A percentile compares a stretch with the other conserved stretches of the same genome.
These are phyloP conservation scores for Colletes latitarsis DNA, from an alignment of 1,140 invertebrate species.

Conservation along the genomic window DNA sequence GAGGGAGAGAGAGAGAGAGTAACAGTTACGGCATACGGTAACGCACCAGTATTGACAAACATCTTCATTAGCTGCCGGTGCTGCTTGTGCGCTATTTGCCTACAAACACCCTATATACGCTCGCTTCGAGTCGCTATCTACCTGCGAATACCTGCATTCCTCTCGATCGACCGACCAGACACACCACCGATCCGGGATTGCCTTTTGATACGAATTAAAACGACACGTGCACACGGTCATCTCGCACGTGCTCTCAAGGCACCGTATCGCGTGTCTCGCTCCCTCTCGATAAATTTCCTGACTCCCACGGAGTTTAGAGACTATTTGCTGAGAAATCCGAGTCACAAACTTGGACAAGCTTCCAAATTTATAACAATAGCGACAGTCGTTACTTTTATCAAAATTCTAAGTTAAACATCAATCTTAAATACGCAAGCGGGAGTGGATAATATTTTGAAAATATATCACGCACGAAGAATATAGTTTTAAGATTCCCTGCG, in stretches of 20 bases:
- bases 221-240: slow-evolving; percentile 55
- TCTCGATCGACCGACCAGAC: slow-evolving; percentile 48
- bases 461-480: too few relatives aligned
- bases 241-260: background rate
- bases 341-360: too few relatives aligned
- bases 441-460: too few relatives aligned
- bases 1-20: slow-evolving; percentile 41
- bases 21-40: slow-evolving; percentile 63
- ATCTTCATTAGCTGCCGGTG: slow-evolving; percentile 72
- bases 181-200: slow-evolving; percentile 62
- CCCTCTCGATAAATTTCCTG: too few relatives aligned
- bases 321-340: too few relatives aligned
- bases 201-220: slow-evolving; percentile 62
- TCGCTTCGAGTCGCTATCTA: slow-evolving; percentile 38
- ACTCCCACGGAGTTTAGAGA: too few relatives aligned
- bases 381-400: too few relatives aligned
- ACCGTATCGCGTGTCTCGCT: too few relatives aligned
- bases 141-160: slow-evolving; percentile 57
- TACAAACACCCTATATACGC: slow-evolving; percentile 61
- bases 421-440: too few relatives aligned
- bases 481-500: too few relatives aligned
- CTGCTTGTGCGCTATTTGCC: slow-evolving; percentile 63
- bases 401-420: too few relatives aligned
- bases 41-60: slow-evolving; percentile 74
- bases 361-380: too few relatives aligned